phyloP scores from a whole-genome alignment of 2,888 invertebrate species.

The Omphaloscelis lunosa region DNA sequence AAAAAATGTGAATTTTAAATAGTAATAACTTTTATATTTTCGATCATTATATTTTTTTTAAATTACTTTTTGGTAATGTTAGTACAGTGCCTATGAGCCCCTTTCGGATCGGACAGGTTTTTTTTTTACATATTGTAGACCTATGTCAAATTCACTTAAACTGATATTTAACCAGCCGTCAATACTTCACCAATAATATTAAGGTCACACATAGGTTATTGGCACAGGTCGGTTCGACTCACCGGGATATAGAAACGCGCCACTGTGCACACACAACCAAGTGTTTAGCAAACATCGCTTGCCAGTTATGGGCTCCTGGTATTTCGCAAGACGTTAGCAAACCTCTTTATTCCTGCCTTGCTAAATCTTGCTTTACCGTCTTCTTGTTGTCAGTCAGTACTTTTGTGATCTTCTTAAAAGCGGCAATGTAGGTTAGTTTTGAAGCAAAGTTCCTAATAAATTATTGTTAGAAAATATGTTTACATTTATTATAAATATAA shows the following conservation, averaged over 20 bases:
- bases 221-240: constrained; percentile 17
- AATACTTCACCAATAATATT: constrained; percentile 6
- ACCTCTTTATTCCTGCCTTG: constrained; percentile 44
- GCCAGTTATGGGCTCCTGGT: constrained; percentile 62
- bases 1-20: too few species aligned
- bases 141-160: constrained; percentile 1
- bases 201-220: constrained; percentile 22
- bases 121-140: too few species aligned
- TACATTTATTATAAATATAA: background rate
- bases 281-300: constrained; percentile 63
- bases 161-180: constrained; percentile 16
- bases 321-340: constrained; percentile 60
- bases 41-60: too few species aligned
- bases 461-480: background rate
- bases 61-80: too few species aligned
- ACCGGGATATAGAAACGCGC: constrained; percentile 46
- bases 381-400: background rate
- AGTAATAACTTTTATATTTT: too few species aligned
- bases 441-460: too few species aligned
- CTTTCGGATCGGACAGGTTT: too few species aligned
- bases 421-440: too few species aligned
- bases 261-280: constrained; percentile 52
- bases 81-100: too few species aligned
- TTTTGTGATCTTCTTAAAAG: background rate
- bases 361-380: constrained; percentile 14